Base-by-base conservation (phyloP, 2,113 vertebrate genomes). In the Poeciliopsis prolifica region DNA sequence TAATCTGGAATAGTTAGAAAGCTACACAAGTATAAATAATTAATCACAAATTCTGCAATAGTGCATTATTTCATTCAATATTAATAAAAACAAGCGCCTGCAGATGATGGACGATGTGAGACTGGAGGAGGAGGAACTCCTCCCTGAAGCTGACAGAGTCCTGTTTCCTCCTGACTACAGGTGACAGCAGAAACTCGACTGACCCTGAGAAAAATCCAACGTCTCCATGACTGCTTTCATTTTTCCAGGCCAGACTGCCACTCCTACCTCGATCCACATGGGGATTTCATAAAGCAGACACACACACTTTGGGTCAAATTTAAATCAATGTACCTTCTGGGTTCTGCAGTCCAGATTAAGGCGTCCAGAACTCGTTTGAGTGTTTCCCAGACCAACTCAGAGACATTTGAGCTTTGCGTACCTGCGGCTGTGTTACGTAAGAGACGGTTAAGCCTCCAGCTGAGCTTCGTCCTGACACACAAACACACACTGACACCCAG, bases 61-160 rank as follows among this genome's bases (percentile, higher is more conserved):
- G 68, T 76, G 82, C 76, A 33, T 15, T 14, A 1, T 79, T 72
- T 80, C 79, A 86, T 86, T 75, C 61, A 89, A 75, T 81, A 87
- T 87, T 83, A 6, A 87, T 84, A 68, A 58, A 78, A 85, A 72
- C 29, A 70, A 7, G 8, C 68, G 5, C 62, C 76, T 5, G 37
- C 71, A 61, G 61, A 75, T 65, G 70, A 78, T 35, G 22, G 9
- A 24, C 1, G 17, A 30, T 15, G 19, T 42, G 29, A 63, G 62
- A 62, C 17, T 70, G 14, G n/a, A 65, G 31, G 48, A 78, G 74
- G 22, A 62, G 61, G 61, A 22, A 75, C 66, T 22, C 68, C 84
- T 86, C 84, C 84, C 87, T 70, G 1, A 72, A 70, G 30, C 37
- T 22, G 65, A 58, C 19, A 26, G 4, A 37, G 61, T 11, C 26